Percentiles rank a stretch among this genome's conserved stretches.
These are phyloP conservation scores for Thalassarche chlororhynchos DNA, from an alignment of 2,113 vertebrate genomes.

Conservation along the genomic window DNA sequence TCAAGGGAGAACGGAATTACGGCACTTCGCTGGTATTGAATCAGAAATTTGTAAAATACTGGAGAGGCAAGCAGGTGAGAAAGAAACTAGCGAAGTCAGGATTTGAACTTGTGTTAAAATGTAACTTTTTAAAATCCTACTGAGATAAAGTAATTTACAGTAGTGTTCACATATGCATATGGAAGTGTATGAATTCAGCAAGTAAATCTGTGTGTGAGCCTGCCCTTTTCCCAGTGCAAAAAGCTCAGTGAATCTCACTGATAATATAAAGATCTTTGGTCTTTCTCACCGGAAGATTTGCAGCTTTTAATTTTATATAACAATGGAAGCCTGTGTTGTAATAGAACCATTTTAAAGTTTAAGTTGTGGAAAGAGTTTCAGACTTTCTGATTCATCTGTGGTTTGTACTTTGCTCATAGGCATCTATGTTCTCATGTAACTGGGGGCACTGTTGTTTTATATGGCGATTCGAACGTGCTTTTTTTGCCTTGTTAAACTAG, in stretches of 20 bases:
- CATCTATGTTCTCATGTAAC: neutral
- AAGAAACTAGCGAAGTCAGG: neutral
- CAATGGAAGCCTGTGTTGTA: neutral
- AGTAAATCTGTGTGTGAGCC: neutral
- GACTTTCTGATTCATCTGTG: neutral
- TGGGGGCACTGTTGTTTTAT: neutral
- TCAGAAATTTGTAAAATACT: neutral
- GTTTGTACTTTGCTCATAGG: neutral
- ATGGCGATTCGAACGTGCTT: neutral
- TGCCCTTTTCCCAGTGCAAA: neutral
- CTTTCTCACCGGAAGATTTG: neutral
- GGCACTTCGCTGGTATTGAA: neutral
- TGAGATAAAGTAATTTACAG: neutral
- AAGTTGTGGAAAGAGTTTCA: neutral
- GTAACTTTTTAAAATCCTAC: neutral
- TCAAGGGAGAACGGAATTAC: neutral
- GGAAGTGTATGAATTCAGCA: neutral
- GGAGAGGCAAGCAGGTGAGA: conserved; percentile 33
- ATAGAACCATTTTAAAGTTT: neutral
- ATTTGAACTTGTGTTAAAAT: neutral
- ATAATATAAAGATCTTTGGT: neutral
- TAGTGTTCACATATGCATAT: neutral
- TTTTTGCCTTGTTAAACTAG: neutral
- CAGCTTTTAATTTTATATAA: neutral
- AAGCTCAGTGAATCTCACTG: neutral